Percentiles rank a stretch among this genome's conserved stretches.
These are phyloP conservation scores for Formica aserva DNA, from an alignment of 2,888 invertebrate genomes.

Conservation along the genomic window DNA sequence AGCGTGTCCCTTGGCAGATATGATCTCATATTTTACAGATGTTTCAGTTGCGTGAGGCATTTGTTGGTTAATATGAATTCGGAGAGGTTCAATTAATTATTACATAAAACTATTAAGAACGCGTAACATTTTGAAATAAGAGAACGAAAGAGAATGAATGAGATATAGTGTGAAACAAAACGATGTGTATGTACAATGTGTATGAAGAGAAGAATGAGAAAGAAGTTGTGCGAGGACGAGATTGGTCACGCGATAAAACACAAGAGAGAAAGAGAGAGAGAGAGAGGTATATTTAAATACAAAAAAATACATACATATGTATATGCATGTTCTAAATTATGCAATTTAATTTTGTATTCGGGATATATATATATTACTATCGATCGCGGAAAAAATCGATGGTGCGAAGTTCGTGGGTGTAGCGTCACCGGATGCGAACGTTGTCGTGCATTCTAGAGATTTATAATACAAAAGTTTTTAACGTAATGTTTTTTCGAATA, in stretches of 20 bases:
- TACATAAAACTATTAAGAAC: constrained; percentile 37
- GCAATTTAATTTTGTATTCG: constrained; percentile 68
- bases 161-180: constrained; percentile 10
- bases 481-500: constrained; percentile 50
- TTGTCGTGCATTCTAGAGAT: constrained; percentile 53
- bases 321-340: constrained; percentile 74
- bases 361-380: constrained; percentile 37
- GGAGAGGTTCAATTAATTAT: constrained; percentile 52
- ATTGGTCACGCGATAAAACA: constrained; percentile 51
- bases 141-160: constrained; percentile 36
- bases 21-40: constrained; percentile 77
- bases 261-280: constrained; percentile 23
- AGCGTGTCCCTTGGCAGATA: constrained; percentile 70
- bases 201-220: constrained; percentile 2
- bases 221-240: constrained; percentile 21
- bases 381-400: constrained; percentile 27
- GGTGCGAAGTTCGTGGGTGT: constrained; percentile 40
- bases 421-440: constrained; percentile 42
- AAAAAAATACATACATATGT: constrained; percentile 60
- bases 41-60: constrained; percentile 66
- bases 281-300: constrained; percentile 60
- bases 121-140: constrained; percentile 34
- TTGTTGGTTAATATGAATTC: constrained; percentile 69
- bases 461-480: constrained; percentile 44
- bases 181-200: background rate